Evolutionary conservation across 2,113 vertebrate species (phyloP).

Genomic region (Ramphastos sulfuratus): DNA sequence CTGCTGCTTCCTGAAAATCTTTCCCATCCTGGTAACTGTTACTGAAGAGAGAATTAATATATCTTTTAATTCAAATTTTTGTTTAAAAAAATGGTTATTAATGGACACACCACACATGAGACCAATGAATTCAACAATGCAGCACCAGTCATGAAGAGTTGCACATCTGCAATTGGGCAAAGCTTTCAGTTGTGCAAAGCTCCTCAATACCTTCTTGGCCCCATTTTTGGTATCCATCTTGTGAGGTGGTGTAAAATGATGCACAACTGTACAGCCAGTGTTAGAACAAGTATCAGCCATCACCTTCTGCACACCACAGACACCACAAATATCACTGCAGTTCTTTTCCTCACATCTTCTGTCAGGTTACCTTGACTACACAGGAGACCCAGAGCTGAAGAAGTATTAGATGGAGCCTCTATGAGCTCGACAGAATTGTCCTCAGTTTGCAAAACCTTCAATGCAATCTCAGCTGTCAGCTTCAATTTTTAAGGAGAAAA

Average conservation of each 20-base stretch:
- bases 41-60: not conserved
- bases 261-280: not conserved
- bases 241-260: not conserved
- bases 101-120: fast-evolving
- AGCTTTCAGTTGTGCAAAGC: not conserved
- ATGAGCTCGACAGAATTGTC: not conserved
- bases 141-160: fast-evolving
- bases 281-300: not conserved
- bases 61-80: not conserved
- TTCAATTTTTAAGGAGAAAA: not conserved
- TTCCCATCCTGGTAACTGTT: not conserved
- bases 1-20: not conserved
- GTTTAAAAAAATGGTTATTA: not conserved
- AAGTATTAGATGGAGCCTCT: not conserved
- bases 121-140: not conserved
- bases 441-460: not conserved
- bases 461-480: not conserved
- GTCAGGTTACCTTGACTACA: not conserved
- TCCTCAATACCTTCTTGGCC: not conserved
- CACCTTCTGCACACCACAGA: not conserved
- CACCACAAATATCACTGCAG: not conserved
- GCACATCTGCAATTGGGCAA: too few species aligned
- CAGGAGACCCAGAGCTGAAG: not conserved
- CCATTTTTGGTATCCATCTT: not conserved
- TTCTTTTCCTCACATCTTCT: not conserved